Base-by-base conservation (phyloP, 2,113 vertebrate genomes). In the Acrocephalus kingi region DNA sequence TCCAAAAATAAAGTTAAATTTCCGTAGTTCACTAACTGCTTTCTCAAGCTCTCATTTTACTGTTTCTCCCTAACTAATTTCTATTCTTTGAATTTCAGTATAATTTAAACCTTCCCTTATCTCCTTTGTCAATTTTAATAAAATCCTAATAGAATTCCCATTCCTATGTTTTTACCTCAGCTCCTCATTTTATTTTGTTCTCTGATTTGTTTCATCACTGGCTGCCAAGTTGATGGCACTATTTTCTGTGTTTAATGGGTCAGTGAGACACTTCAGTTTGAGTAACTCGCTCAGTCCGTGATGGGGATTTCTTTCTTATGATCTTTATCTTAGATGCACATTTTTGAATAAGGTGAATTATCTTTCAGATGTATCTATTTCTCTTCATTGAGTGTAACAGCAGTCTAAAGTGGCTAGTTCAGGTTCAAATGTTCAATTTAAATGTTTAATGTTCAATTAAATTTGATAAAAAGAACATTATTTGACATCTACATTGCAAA, bases 381-480 rank as follows among this genome's bases (percentile, higher is more conserved):
- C 25, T 95, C 37, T 89, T 94, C 13, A 43, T 1, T 56, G 62
- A 61, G 28, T 56, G 11, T 75, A 82, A n/a, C 37, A 58, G 49
- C 58, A 75, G 27, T 75, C 19, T 87, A 11, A 82, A 95, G 67
- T 68, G 58, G 46, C 35, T 73, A 79, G 63, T 93, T 94, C 46
- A 80, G 59, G 73, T 94, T 64, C 62, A 88, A 83, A 87, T 85
- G 31, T 54, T 91, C 58, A 64, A 49, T 94, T 87, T 94, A 64
- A 82, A 66, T 83, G 54, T 69, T 90, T 85, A 87, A 73, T 73
- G 54, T 90, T 90, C 49, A 87, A 54, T 88, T 90, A 94, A 68
- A 79, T 80, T 89, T 81, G 55, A 77, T 69, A 41, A 93, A 89
- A 95, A 31, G 8, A 59, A 14, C 24, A 78, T 59, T 0, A 82